Evolutionary conservation across 2,888 invertebrate genomes (phyloP), one percentile per base, ranked within the genome.

Genomic region (Machimus atricapillus): DNA sequence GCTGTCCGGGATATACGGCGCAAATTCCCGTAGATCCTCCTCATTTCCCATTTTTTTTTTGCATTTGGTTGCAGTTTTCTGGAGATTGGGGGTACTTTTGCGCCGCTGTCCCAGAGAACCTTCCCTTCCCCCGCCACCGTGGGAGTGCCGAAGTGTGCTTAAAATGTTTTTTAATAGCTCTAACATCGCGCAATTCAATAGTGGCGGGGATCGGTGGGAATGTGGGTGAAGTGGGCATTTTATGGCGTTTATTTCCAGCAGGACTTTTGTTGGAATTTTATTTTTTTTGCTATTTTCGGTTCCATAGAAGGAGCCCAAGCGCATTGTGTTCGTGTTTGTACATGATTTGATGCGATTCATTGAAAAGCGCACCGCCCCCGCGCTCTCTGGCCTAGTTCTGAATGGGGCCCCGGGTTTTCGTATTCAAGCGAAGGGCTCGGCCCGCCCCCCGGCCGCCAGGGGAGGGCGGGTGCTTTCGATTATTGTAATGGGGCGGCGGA

Each of bases 51-150:
- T 31, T 34, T 46, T 34, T 46, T 79, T 79, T 46, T 46, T 46
- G 52, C 27, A 79, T 79, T 79, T 46, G 14, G 31, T 79, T 79
- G 79, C 52, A 79, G n/a, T 27, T 79, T 31, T 79, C 79, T 19
- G 31, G 79, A 16, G 52, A 79, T 40, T 78, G 78, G 23, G 43
- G 46, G 19, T 27, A 27, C 12, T 66, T 12, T 66, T 66, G 66
- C 3, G 66, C 9, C 12, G 66, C 66, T 9, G 12, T 66, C 12
- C 52, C 14, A 19, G 12, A 27, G 40, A 46, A 27, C 43, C 23
- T 8, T 0, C 40, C 16, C 16, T 16, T n/a, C 19, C 19, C 12
- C 19, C 9, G 1, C 3, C 9, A 9, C 66, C 4, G 66, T 27
- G 23, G 27, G 12, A 79, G 27, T 27, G 23, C 52, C 23, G 31